Percentiles rank a stretch among this genome's conserved stretches.
Evolutionary conservation across 2,113 vertebrate genomes (phyloP).

Genomic region (Symphodus melops): DNA sequence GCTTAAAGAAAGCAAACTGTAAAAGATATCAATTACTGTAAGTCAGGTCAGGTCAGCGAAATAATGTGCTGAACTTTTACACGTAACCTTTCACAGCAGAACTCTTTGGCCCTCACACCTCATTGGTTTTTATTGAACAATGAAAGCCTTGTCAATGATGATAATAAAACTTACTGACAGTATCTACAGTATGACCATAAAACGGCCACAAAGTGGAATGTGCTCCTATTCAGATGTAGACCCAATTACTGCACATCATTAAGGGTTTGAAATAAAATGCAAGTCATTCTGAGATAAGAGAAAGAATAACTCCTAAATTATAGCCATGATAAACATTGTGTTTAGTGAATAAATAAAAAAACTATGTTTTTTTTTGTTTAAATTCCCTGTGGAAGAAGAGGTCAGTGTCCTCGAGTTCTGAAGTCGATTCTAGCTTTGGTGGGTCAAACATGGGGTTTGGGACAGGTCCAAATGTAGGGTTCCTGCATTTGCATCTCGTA

Average conservation of each 20-base stretch:
- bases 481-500: no score
- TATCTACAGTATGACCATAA: constrained; percentile 7
- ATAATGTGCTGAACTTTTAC: constrained; percentile 52
- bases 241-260: constrained; percentile 2
- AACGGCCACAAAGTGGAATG: constrained; percentile 3
- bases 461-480: no score
- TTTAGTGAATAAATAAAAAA: constrained; percentile 11
- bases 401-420: no score
- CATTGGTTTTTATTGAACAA: constrained; percentile 43
- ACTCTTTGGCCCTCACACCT: constrained; percentile 30
- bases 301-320: constrained; percentile 7
- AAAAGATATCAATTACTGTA: background rate
- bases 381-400: no score
- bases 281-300: constrained; percentile 12
- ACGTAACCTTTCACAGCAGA: constrained; percentile 17
- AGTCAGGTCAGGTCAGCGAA: constrained; percentile 36
- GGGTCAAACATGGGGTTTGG: no score
- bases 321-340: background rate
- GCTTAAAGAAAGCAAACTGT: background rate
- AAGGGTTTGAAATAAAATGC: constrained; percentile 15
- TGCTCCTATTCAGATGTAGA: constrained; percentile 1
- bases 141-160: constrained; percentile 17
- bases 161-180: constrained; percentile 23
- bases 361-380: no score
- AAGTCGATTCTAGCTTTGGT: no score